phyloP scores from a whole-genome alignment of 1,140 invertebrate species.

The Orchesella cincta region DNA sequence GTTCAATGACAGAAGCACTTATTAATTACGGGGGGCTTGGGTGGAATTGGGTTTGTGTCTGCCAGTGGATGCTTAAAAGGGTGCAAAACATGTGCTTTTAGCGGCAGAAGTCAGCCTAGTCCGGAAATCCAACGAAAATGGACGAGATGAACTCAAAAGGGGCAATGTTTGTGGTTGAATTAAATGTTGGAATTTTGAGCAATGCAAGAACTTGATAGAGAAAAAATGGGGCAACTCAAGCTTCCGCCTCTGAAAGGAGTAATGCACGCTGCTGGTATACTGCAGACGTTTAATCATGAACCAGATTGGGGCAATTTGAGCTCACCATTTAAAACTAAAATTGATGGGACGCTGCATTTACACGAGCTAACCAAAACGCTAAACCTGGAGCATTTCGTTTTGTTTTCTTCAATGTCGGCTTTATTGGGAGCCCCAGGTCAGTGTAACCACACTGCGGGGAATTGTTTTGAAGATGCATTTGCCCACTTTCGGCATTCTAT shows the following conservation, averaged over 20 bases:
- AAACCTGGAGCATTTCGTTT: constrained; percentile 1
- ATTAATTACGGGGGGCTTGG: too few species aligned
- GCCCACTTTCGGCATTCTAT: background rate
- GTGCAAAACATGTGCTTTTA: too few species aligned
- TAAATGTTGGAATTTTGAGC: background rate
- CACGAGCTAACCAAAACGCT: constrained; percentile 5
- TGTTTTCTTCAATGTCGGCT: background rate
- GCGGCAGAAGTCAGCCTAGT: too few species aligned
- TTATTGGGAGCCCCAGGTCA: background rate
- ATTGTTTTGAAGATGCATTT: constrained; percentile 1
- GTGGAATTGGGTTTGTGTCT: too few species aligned
- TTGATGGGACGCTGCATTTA: background rate
- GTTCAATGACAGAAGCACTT: too few species aligned
- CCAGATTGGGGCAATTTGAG: background rate
- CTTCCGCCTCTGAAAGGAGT: background rate
- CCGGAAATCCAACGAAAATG: too few species aligned
- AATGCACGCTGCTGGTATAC: background rate
- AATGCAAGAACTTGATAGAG: background rate
- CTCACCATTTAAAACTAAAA: background rate
- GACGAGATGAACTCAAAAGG: too few species aligned
- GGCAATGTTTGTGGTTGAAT: background rate
- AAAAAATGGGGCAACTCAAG: background rate
- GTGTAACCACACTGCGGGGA: background rate
- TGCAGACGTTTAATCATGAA: constrained; percentile 1
- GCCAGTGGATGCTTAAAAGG: too few species aligned